These are phyloP conservation scores for Ibycter americanus DNA, from an alignment of 2,797 vertebrate genomes.

Conservation along the genomic window DNA sequence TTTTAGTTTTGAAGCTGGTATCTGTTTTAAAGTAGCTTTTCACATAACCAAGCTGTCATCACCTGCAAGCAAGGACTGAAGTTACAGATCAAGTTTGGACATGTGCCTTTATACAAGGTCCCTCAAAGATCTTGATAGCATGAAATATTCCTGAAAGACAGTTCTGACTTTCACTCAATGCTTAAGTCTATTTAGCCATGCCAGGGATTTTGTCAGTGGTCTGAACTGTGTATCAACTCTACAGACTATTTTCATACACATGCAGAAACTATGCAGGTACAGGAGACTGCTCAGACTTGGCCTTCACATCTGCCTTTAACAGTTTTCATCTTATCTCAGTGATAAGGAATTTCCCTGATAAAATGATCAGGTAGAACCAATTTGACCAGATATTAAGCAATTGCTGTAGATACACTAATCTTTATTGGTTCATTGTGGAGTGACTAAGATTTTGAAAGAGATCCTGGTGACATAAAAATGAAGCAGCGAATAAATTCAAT, in stretches of 20 bases:
- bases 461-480: conserved; percentile 35
- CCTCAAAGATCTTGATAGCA: background rate
- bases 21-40: conserved; percentile 19
- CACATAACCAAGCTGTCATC: conserved; percentile 1
- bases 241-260: background rate
- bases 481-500: conserved; percentile 20
- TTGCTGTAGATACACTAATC: background rate
- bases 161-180: conserved; percentile 6
- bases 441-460: conserved; percentile 50
- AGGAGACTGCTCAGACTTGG: background rate
- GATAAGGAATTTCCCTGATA: conserved; percentile 20
- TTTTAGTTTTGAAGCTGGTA: background rate
- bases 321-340: conserved; percentile 19
- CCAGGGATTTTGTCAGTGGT: background rate
- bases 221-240: background rate
- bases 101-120: background rate
- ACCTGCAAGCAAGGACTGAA: conserved; percentile 7
- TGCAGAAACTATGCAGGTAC: background rate
- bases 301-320: conserved; percentile 25
- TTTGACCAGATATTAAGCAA: conserved; percentile 30
- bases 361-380: conserved; percentile 5
- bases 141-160: conserved; percentile 15
- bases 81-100: conserved; percentile 10
- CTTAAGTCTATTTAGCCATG: background rate
- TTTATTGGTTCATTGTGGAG: conserved; percentile 29